Evolutionary conservation across 2,797 vertebrate species (phyloP).

Genomic region (Columba guinea): DNA sequence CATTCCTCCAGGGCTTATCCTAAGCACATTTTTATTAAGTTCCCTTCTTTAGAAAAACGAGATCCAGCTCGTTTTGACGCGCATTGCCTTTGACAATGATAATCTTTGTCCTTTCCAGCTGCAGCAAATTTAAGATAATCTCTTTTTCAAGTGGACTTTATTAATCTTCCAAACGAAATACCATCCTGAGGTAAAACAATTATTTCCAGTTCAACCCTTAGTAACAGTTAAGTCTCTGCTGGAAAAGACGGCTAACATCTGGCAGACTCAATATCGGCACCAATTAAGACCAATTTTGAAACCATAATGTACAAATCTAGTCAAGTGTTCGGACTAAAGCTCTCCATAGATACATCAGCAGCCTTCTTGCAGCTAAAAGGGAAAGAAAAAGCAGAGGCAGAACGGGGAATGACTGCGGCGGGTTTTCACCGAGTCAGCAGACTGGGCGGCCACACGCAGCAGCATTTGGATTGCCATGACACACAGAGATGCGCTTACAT

Average conservation of each 20-base stretch:
- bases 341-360: not conserved
- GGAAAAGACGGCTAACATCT: constrained; percentile 2
- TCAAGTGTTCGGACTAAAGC: not conserved
- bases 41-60: constrained; percentile 6
- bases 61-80: constrained; percentile 36
- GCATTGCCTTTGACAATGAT: constrained; percentile 40
- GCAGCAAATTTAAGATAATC: constrained; percentile 68
- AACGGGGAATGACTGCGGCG: not conserved
- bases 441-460: not conserved
- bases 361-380: not conserved
- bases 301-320: constrained; percentile 30
- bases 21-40: constrained; percentile 70
- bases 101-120: constrained; percentile 68
- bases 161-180: constrained; percentile 66
- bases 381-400: not conserved
- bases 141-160: constrained; percentile 67
- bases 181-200: constrained; percentile 66
- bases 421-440: not conserved
- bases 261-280: constrained; percentile 31
- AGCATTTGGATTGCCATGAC: not conserved
- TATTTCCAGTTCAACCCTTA: constrained; percentile 56
- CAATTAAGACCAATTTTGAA: constrained; percentile 44
- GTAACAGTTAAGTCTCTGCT: constrained; percentile 3
- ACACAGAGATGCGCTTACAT: not conserved
- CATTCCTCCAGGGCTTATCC: constrained; percentile 66